Conservation (phyloP, 2,113 vertebrate genomes). For the Barnardius zonarius region DNA sequence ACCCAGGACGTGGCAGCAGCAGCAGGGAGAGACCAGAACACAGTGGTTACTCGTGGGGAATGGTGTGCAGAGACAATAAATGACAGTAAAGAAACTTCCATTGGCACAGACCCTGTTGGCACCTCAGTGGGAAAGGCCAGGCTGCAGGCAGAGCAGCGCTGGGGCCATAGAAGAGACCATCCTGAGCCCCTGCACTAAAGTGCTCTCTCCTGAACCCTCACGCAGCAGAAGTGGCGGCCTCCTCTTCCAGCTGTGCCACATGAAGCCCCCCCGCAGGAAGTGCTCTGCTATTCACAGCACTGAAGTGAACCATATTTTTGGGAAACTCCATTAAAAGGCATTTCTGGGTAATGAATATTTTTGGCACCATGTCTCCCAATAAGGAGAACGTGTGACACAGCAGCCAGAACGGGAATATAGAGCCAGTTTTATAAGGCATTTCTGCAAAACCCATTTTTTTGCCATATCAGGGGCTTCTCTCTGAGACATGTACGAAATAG, state of each 20-base stretch:
- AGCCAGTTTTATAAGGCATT: rapidly evolving
- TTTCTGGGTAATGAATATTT: rapidly evolving
- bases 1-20: background rate
- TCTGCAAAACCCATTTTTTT: background rate
- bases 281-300: background rate
- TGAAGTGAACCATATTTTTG: rapidly evolving
- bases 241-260: background rate
- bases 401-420: background rate
- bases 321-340: rapidly evolving
- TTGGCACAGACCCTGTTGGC: background rate
- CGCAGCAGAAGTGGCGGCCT: rapidly evolving
- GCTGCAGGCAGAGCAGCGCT: background rate
- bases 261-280: background rate
- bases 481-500: rapidly evolving
- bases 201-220: background rate
- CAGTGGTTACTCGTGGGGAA: rapidly evolving
- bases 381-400: rapidly evolving
- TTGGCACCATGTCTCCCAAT: rapidly evolving
- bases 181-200: background rate
- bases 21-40: background rate
- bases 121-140: background rate
- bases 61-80: rapidly evolving
- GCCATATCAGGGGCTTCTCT: background rate
- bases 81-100: no score
- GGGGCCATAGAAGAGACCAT: background rate